Percentiles rank a stretch among this genome's conserved stretches.
These are phyloP conservation scores for Crotalus horridus DNA, from an alignment of 2,113 vertebrate genomes.

Conservation along the genomic window DNA sequence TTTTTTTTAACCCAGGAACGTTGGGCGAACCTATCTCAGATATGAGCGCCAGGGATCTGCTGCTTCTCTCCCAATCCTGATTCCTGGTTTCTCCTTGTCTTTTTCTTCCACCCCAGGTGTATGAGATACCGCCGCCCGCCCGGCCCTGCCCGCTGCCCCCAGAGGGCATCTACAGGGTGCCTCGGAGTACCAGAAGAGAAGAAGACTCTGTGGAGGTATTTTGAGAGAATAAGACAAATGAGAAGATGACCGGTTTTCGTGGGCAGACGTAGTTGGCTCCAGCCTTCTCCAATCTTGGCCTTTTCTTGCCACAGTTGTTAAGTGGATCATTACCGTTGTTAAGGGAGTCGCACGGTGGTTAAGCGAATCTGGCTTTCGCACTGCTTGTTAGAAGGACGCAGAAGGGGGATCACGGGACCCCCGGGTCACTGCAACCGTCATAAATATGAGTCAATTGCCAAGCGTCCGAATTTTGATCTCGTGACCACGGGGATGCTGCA, in stretches of 20 bases:
- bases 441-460: neutral
- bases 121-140: conserved; percentile 65
- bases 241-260: neutral
- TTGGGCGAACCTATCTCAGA: neutral
- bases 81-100: neutral
- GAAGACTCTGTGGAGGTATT: neutral
- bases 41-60: too few relatives aligned
- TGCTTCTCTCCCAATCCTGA: neutral
- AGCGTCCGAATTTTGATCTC: neutral
- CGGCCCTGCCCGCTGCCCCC: conserved; percentile 48
- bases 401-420: neutral
- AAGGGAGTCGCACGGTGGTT: neutral
- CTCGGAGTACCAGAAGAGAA: neutral
- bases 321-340: neutral
- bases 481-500: too few relatives aligned
- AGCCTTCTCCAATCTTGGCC: neutral
- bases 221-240: neutral
- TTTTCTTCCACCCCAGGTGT: conserved; percentile 68
- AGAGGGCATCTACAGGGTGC: conserved; percentile 41
- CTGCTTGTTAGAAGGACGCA: neutral
- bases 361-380: neutral
- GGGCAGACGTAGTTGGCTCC: too few relatives aligned
- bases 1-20: neutral
- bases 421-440: accelerated
- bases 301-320: neutral